A percentile compares a stretch with the other conserved stretches of the same genome.
phyloP scores from a whole-genome alignment of 2,113 vertebrate species.

The Oncorhynchus masou region DNA sequence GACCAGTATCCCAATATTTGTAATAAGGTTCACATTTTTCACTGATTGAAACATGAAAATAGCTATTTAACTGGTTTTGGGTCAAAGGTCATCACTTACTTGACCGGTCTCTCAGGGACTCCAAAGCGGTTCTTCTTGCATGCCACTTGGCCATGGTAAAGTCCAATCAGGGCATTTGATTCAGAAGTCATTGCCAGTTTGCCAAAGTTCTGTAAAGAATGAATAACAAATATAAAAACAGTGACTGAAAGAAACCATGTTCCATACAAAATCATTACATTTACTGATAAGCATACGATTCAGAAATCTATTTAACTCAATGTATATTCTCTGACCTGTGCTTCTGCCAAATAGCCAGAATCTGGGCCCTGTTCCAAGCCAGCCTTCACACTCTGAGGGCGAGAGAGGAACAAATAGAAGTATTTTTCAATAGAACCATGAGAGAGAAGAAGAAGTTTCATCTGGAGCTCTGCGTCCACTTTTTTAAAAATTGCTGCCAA shows the following conservation, averaged over 20 bases:
- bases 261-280: background rate
- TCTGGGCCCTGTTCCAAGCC: conserved; percentile 85
- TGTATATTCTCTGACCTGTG: conserved; percentile 78
- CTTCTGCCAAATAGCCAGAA: conserved; percentile 85
- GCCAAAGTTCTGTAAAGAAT: conserved; percentile 83
- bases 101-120: conserved; percentile 80
- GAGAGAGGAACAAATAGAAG: background rate
- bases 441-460: background rate
- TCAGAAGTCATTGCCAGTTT: conserved; percentile 84
- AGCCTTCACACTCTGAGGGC: conserved; percentile 82
- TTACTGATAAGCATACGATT: background rate
- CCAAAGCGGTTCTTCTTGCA: conserved; percentile 99
- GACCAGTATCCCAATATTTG: background rate
- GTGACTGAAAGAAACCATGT: too few species aligned
- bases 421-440: too few species aligned
- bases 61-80: background rate
- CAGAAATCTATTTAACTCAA: too few species aligned
- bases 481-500: background rate
- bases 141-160: conserved; percentile 91
- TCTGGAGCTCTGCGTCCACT: background rate
- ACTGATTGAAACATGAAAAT: background rate
- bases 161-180: conserved; percentile 86
- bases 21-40: background rate
- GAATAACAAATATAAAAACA: background rate
- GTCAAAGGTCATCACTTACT: conserved; percentile 74